phyloP scores from a whole-genome alignment of 2,797 vertebrate genomes.

The Enteromius trimaculatus region DNA sequence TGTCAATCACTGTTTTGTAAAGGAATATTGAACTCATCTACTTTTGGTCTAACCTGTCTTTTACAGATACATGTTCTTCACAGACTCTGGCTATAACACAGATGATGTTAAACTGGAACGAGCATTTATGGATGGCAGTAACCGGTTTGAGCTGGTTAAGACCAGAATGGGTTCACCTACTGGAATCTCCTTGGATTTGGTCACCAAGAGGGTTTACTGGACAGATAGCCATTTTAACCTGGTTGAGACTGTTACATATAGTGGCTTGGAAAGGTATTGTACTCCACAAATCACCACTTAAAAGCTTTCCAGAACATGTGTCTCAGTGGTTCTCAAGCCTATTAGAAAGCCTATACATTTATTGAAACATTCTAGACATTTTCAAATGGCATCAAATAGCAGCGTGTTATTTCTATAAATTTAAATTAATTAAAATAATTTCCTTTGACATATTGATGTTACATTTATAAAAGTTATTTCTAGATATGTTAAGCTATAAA shows the following conservation, averaged over 20 bases:
- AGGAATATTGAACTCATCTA: background rate
- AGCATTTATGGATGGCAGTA: conserved; percentile 80
- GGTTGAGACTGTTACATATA: conserved; percentile 77
- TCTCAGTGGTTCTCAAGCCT: background rate
- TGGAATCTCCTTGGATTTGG: conserved; percentile 74
- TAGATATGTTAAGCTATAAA: background rate
- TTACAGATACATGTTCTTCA: conserved; percentile 81
- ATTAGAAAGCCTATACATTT: background rate
- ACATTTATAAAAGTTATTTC: background rate
- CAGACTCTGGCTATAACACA: conserved; percentile 66
- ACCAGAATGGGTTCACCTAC: conserved; percentile 71
- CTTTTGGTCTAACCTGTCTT: background rate
- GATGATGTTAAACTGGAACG: conserved; percentile 75
- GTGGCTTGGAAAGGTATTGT: conserved; percentile 75
- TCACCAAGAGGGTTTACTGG: conserved; percentile 78
- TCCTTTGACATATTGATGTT: background rate
- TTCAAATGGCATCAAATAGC: background rate
- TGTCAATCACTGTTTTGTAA: background rate
- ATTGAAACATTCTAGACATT: background rate
- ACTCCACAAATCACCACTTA: background rate
- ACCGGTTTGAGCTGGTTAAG: conserved; percentile 73
- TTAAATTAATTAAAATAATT: background rate
- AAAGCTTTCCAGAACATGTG: background rate
- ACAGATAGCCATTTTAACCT: conserved; percentile 80
- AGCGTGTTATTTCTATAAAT: background rate